Percentiles rank a stretch among this genome's conserved stretches.
phyloP scores from a whole-genome alignment of 2,113 vertebrate species.

The Platanista minor region DNA sequence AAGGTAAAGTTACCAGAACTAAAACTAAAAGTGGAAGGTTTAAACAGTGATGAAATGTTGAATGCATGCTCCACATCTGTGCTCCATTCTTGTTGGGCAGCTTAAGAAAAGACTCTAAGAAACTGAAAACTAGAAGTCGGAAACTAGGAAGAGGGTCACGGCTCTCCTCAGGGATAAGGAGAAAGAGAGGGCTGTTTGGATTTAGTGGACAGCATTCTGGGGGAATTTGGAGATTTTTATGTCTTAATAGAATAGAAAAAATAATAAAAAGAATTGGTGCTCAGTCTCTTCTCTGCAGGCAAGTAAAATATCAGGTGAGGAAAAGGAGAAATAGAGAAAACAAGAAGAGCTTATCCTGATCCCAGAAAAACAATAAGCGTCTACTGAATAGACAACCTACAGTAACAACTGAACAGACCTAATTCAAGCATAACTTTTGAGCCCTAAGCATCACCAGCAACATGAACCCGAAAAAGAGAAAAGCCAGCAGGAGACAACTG shows the following conservation, averaged over 20 bases:
- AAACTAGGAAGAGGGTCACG: neutral
- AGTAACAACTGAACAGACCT: neutral
- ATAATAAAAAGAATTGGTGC: neutral
- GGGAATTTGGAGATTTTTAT: neutral
- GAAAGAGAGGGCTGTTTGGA: neutral
- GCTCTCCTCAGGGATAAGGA: neutral
- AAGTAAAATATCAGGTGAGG: neutral
- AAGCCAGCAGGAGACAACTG: neutral
- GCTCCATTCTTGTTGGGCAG: neutral
- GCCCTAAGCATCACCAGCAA: neutral
- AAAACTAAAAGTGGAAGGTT: neutral
- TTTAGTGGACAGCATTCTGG: neutral
- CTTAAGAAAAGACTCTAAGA: neutral
- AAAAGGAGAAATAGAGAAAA: neutral
- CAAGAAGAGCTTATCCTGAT: neutral
- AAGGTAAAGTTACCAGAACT: slow-evolving; percentile 14
- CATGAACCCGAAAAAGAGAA: neutral
- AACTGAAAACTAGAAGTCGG: neutral
- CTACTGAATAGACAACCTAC: neutral
- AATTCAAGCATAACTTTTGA: neutral
- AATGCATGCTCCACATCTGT: neutral
- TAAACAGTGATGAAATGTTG: neutral
- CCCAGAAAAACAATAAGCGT: neutral
- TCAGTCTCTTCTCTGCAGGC: neutral
- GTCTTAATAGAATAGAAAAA: neutral